Conservation (phyloP, 2,888 invertebrate species). For the Erebia palarica region DNA sequence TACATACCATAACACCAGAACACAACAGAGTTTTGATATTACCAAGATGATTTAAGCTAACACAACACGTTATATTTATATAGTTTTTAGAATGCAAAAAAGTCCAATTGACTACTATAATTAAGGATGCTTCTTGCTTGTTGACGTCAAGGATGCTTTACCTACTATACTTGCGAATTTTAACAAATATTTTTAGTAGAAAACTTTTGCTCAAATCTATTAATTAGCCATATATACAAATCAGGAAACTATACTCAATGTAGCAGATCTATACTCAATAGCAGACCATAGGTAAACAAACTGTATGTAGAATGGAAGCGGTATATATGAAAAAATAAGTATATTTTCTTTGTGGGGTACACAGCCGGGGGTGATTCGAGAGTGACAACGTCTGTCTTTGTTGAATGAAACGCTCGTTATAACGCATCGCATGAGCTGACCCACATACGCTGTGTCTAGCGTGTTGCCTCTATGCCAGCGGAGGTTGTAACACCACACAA, state of each 20-base stretch:
- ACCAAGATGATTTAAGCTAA: too few species aligned
- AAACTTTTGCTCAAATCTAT: too few species aligned
- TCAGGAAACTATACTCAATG: not conserved
- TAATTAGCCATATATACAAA: not conserved
- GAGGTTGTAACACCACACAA: conserved; percentile 9
- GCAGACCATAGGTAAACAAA: not conserved
- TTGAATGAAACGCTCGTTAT: conserved; percentile 20
- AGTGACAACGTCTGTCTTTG: conserved; percentile 14
- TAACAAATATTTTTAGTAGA: too few species aligned
- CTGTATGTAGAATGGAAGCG: not conserved
- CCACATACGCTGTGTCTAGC: conserved; percentile 9
- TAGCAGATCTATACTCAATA: not conserved
- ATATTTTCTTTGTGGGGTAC: not conserved
- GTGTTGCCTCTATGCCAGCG: not conserved
- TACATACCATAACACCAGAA: too few species aligned
- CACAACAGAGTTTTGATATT: too few species aligned
- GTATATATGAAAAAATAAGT: not conserved
- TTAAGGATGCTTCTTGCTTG: too few species aligned
- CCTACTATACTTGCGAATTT: too few species aligned
- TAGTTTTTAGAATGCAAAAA: too few species aligned
- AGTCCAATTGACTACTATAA: too few species aligned
- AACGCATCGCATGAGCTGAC: conserved; percentile 13
- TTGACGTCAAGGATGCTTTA: too few species aligned
- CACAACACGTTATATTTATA: too few species aligned
- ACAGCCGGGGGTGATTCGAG: conserved; percentile 1